These are phyloP conservation scores for Lophotis ruficrista DNA, from an alignment of 2,113 vertebrate genomes.

Conservation along the genomic window DNA sequence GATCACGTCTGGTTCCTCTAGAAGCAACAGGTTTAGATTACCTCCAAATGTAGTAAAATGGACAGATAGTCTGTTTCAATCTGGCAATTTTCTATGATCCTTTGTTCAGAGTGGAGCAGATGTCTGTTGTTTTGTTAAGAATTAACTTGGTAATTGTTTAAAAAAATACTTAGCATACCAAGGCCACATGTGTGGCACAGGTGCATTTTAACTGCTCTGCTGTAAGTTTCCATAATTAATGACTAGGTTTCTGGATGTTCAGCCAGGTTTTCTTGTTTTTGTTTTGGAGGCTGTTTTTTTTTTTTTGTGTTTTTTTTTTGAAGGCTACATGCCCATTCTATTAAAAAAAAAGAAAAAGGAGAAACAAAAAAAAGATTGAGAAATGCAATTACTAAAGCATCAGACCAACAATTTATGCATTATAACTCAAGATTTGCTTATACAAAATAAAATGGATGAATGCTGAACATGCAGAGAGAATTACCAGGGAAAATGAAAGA, in stretches of 20 bases:
- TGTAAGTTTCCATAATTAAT: constrained; percentile 51
- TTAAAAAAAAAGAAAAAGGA: neutral
- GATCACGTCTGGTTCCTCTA: neutral
- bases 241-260: neutral
- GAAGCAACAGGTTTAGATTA: neutral
- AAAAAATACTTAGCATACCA: constrained; percentile 8
- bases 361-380: neutral
- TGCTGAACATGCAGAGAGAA: neutral
- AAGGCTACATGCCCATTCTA: neutral
- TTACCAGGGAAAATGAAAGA: neutral
- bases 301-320: neutral
- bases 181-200: constrained; percentile 52
- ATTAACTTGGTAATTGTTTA: constrained; percentile 61
- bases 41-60: neutral
- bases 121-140: constrained; percentile 56
- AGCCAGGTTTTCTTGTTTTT: neutral
- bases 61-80: neutral
- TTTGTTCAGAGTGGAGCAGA: constrained; percentile 34
- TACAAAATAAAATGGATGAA: neutral
- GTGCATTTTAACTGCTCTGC: constrained; percentile 10
- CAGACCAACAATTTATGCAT: neutral
- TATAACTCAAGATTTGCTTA: neutral
- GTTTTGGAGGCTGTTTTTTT: neutral
- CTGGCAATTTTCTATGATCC: neutral
- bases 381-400: neutral